Evolutionary conservation across 2,888 invertebrate genomes (phyloP), one percentile per base, ranked within the genome.

Genomic region (Eilema depressum): DNA sequence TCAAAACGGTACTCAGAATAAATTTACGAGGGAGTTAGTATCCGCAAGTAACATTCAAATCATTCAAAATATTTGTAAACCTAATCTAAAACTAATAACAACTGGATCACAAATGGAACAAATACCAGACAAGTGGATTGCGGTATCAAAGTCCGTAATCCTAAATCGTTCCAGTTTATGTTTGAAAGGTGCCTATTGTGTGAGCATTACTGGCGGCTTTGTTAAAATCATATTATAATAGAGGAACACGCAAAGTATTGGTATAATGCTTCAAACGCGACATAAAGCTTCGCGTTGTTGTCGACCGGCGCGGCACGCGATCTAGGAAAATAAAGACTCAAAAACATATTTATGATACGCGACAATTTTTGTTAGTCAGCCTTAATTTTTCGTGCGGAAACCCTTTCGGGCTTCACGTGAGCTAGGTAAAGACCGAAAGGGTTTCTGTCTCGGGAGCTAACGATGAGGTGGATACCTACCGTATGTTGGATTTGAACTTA

Each of bases 211-310:
- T 69, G 71, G 75, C 80, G 88, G 90, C 89, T 93, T 92, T 90
- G 91, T 93, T 90, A 88, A 91, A 93, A 92, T 91, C 88, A 88
- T 90, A 92, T 92, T 90, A 93, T 91, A 92, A 91, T 91, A 89
- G 88, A 88, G 86, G 83, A 89, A 92, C 94, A 93, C 92, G 93
- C 93, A 83, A 93, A 89, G 90, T 89, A 89, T 92, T 89, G 92
- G 89, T 91, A 91, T 91, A 87, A 91, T 90, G 85, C 85, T 84
- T 84, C 81, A 83, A 87, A 89, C 86, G 87, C 86, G 88, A 84
- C 84, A 83, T 82, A 78, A 82, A 82, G 71, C 78, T 75, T 84
- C 78, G 88, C 87, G 86, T 88, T 86, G 83, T 86, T 83, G 85
- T 83, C 85, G 81, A 80, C 82, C 82, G 84, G 78, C 80, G 83